Evolutionary conservation across 2,888 invertebrate species (phyloP).

Genomic region (Lasioglossum villosulum): DNA sequence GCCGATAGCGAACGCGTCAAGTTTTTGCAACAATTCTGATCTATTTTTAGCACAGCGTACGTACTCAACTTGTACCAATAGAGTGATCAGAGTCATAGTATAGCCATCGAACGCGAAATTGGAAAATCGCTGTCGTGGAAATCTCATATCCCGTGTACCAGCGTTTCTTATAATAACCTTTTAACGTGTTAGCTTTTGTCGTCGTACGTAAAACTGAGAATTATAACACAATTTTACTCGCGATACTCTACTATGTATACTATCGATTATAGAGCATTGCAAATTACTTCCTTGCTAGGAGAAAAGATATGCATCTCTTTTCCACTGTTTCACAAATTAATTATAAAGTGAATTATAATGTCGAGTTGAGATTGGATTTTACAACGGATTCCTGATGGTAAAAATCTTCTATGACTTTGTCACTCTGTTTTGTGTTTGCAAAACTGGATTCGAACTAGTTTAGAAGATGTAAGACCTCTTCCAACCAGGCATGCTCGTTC

Average conservation of each 20-base stretch:
- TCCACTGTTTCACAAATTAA: neutral
- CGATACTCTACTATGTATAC: neutral
- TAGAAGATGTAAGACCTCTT: neutral
- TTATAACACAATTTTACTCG: neutral
- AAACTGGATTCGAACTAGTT: neutral
- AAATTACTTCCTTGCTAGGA: neutral
- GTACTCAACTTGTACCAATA: neutral
- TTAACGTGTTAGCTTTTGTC: neutral
- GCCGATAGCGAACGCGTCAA: neutral
- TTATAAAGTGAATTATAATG: neutral
- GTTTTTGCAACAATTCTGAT: neutral
- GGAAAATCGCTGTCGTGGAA: neutral
- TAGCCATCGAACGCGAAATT: neutral
- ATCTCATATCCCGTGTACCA: neutral
- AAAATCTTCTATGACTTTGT: constrained; percentile 1
- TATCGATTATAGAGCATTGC: neutral
- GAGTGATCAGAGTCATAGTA: constrained; percentile 5
- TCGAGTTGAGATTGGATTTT: neutral
- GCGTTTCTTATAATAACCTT: neutral
- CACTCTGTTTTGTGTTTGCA: neutral
- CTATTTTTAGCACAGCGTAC: neutral
- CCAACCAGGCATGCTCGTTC: neutral
- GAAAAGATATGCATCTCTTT: neutral
- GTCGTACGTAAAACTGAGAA: neutral
- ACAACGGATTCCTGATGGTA: neutral